phyloP scores from a whole-genome alignment of 2,888 invertebrate species.

The Netelia virgata region DNA sequence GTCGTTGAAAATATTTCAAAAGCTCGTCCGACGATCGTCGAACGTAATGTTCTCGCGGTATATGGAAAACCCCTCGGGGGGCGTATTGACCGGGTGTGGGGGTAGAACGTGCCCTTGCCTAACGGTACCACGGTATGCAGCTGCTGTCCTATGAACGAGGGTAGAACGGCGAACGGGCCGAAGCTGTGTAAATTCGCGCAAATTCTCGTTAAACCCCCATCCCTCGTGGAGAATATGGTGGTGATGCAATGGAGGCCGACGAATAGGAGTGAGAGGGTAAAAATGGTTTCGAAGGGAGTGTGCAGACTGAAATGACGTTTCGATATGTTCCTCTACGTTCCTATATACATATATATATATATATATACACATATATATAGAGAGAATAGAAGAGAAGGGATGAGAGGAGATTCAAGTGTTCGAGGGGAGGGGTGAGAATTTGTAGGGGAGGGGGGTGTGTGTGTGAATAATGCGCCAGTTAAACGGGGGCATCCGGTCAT shows the following conservation, averaged over 20 bases:
- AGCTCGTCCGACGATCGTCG: conserved; percentile 8
- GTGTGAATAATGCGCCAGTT: conserved; percentile 80
- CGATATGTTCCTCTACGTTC: background rate
- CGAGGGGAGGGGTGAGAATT: conserved; percentile 35
- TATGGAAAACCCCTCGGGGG: conserved; percentile 44
- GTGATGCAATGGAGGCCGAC: background rate
- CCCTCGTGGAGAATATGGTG: background rate
- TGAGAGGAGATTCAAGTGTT: conserved; percentile 36
- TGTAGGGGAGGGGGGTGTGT: conserved; percentile 70
- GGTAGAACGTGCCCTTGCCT: conserved; percentile 35
- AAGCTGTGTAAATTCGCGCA: conserved; percentile 76
- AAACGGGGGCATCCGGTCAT: conserved; percentile 79
- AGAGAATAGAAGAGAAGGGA: no score
- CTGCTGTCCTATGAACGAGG: conserved; percentile 28
- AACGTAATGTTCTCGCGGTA: conserved; percentile 26
- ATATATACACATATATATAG: background rate
- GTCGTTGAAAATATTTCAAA: conserved; percentile 30
- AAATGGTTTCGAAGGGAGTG: conserved; percentile 70
- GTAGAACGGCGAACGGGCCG: conserved; percentile 25
- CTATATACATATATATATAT: background rate
- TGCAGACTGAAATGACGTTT: background rate
- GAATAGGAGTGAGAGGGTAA: conserved; percentile 58
- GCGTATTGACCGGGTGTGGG: conserved; percentile 42
- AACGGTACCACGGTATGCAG: conserved; percentile 23
- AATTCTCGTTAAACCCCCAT: conserved; percentile 72